Conservation (phyloP, 92 coral and sea anemone species). For the Porites rus region DNA sequence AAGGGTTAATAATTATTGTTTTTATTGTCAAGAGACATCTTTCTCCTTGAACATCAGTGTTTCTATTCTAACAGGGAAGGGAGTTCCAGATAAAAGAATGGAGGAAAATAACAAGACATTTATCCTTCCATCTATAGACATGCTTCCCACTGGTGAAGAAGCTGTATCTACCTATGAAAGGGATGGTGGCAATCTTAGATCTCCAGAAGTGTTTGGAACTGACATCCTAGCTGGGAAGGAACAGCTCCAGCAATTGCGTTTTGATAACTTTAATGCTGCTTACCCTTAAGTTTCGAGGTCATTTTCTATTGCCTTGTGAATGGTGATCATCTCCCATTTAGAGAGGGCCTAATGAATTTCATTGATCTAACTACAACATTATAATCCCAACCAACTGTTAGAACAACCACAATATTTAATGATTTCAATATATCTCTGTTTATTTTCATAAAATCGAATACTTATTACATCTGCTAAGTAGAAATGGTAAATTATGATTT, state of each 20-base stretch:
- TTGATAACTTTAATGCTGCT: conserved; percentile 30
- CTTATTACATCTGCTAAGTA: no score
- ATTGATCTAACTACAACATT: conserved; percentile 53
- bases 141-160: conserved; percentile 51
- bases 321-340: conserved; percentile 38
- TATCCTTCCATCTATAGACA: conserved; percentile 40
- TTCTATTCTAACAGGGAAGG: conserved; percentile 47
- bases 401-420: conserved; percentile 2
- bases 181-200: conserved; percentile 54
- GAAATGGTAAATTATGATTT: no score
- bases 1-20: no score
- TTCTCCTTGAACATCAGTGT: background rate
- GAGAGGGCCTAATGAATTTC: conserved; percentile 48
- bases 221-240: conserved; percentile 42
- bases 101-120: conserved; percentile 45
- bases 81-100: conserved; percentile 56
- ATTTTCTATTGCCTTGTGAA: conserved; percentile 47
- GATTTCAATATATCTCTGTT: background rate
- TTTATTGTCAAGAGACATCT: no score
- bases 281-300: conserved; percentile 55
- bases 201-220: conserved; percentile 37
- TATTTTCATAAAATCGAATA: background rate
- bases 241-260: conserved; percentile 28
- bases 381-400: conserved; percentile 40
- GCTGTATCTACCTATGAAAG: conserved; percentile 46